A percentile compares a stretch with the other conserved stretches of the same genome.
Conservation (phyloP, 2,797 vertebrate species). For the Sparidentex hasta region DNA sequence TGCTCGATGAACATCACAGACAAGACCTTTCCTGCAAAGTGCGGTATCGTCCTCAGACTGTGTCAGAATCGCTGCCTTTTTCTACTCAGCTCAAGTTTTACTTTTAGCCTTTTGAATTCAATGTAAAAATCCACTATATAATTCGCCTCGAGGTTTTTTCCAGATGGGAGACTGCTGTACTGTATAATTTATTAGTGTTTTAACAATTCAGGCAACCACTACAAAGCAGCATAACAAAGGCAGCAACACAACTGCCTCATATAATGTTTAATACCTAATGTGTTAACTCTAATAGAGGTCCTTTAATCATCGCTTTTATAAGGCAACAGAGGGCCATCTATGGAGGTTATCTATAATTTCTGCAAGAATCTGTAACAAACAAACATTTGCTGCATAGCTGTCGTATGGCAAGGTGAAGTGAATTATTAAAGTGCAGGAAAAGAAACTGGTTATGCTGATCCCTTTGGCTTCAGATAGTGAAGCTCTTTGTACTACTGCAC, state of each 20-base stretch:
- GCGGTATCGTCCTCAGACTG: not conserved
- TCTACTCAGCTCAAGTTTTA: not conserved
- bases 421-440: constrained; percentile 19
- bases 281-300: not conserved
- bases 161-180: not conserved
- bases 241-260: not conserved
- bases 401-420: constrained; percentile 12
- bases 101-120: constrained; percentile 3
- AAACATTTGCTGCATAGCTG: constrained; percentile 1
- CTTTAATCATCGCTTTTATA: not conserved
- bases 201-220: not conserved
- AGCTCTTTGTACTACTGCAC: not conserved
- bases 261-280: not conserved
- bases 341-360: not conserved
- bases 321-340: not conserved
- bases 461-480: not conserved
- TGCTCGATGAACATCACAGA: constrained; percentile 21
- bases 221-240: not conserved
- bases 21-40: constrained; percentile 1
- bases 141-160: not conserved
- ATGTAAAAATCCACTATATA: not conserved
- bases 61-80: not conserved
- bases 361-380: not conserved
- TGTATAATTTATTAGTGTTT: not conserved
- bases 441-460: not conserved